Evolutionary conservation across 2,797 vertebrate species (phyloP).

Genomic region (Cynodonichthys magdalenae): DNA sequence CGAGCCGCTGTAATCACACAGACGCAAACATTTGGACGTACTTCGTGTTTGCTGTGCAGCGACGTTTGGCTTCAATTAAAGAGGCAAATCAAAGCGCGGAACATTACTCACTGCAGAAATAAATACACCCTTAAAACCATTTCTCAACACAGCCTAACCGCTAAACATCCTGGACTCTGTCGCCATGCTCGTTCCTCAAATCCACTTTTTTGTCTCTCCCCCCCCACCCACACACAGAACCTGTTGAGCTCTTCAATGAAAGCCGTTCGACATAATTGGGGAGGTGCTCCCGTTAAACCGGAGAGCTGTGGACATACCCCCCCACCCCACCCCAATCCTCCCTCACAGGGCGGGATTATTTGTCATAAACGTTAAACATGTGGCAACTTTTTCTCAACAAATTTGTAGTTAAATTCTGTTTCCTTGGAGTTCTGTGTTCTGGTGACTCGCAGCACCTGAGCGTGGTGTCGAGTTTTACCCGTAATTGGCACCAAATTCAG

Average conservation of each 20-base stretch:
- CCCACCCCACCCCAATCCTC: no score
- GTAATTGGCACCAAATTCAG: not conserved
- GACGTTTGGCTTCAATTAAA: slow-evolving; percentile 40
- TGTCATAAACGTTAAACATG: slow-evolving; percentile 7
- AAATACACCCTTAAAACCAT: slow-evolving; percentile 29
- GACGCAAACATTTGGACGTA: slow-evolving; percentile 48
- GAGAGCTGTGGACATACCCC: not conserved
- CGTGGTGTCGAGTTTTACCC: not conserved
- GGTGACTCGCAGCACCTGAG: not conserved
- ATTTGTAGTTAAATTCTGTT: not conserved
- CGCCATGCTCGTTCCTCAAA: slow-evolving; percentile 31
- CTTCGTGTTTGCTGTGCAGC: slow-evolving; percentile 25
- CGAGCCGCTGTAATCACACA: slow-evolving; percentile 20
- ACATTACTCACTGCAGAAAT: slow-evolving; percentile 29
- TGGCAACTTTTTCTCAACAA: slow-evolving; percentile 6
- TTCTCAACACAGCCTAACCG: slow-evolving; percentile 17
- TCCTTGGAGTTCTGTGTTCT: slow-evolving; percentile 1
- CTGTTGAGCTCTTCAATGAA: slow-evolving; percentile 24
- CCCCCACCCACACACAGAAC: not conserved
- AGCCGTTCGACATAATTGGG: slow-evolving; percentile 17
- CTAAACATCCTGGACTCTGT: slow-evolving; percentile 33
- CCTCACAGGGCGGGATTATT: slow-evolving; percentile 6
- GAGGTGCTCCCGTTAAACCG: slow-evolving; percentile 3
- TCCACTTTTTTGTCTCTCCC: slow-evolving; percentile 11
- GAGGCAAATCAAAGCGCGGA: slow-evolving; percentile 39